Evolutionary conservation across 2,797 vertebrate species (phyloP).

Genomic region (Scolopax bukidnonensis): DNA sequence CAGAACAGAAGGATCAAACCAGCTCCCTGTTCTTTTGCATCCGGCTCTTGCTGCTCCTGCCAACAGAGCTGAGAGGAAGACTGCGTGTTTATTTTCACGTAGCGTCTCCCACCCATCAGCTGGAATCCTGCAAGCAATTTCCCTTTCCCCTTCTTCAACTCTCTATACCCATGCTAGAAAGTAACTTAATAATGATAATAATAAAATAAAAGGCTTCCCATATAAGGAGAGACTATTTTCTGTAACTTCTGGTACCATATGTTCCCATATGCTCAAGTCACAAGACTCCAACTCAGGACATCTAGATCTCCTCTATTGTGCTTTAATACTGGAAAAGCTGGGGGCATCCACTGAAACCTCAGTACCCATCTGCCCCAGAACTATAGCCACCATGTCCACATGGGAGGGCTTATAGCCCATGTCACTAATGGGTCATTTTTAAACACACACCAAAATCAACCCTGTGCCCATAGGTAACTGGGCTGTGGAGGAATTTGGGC

Average conservation of each 20-base stretch:
- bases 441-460: neutral
- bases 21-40: neutral
- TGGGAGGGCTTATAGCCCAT: neutral
- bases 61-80: neutral
- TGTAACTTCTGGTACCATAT: neutral
- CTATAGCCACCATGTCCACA: fast-evolving
- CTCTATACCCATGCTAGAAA: neutral
- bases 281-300: neutral
- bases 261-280: neutral
- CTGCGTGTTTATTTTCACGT: neutral
- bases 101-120: neutral
- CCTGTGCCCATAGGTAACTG: neutral
- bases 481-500: neutral
- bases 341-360: neutral
- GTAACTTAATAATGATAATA: neutral
- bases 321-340: neutral
- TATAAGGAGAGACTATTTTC: neutral
- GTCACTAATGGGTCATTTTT: neutral
- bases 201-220: neutral
- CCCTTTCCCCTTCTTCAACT: neutral
- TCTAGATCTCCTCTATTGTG: neutral
- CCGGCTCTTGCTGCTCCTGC: neutral
- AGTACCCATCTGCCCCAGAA: neutral
- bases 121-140: conserved; percentile 1
- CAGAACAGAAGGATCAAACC: neutral